phyloP scores from a whole-genome alignment of 1,140 invertebrate genomes.

The Cyphomyrmex costatus region DNA sequence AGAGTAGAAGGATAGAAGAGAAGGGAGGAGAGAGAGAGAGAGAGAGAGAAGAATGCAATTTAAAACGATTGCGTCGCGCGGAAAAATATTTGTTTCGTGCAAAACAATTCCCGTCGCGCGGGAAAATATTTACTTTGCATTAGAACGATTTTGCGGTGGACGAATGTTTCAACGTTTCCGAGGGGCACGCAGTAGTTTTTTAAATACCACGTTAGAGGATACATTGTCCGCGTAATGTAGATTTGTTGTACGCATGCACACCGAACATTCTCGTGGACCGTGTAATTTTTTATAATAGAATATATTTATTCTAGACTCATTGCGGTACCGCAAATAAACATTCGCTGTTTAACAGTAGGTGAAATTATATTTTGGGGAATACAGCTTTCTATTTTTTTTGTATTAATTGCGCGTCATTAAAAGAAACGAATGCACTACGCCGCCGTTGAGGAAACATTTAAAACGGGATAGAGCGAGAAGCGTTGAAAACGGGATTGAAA shows the following conservation, averaged over 20 bases:
- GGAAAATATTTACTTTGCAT: constrained; percentile 58
- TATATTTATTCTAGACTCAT: not conserved
- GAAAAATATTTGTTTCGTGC: constrained; percentile 55
- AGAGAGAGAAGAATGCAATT: constrained; percentile 25
- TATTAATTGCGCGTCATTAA: not conserved
- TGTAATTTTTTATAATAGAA: constrained; percentile 17
- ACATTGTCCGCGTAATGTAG: constrained; percentile 25
- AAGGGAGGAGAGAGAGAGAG: not conserved
- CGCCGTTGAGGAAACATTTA: not conserved
- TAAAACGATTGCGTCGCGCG: constrained; percentile 51
- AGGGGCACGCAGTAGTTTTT: constrained; percentile 6
- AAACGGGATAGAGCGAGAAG: not conserved
- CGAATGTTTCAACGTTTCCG: constrained; percentile 36
- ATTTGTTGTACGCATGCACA: not conserved
- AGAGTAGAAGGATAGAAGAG: not conserved
- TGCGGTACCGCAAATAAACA: not conserved
- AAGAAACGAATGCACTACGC: not conserved
- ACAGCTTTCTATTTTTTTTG: not conserved
- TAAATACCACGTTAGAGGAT: not conserved
- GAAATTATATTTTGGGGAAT: not conserved
- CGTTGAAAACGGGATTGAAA: not conserved
- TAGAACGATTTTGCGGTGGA: constrained; percentile 47
- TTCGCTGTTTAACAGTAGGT: not conserved
- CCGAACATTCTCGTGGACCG: not conserved
- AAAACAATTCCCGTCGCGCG: constrained; percentile 52